Base-by-base conservation (phyloP, 2,113 vertebrate genomes). In the Prietella phreatophila region DNA sequence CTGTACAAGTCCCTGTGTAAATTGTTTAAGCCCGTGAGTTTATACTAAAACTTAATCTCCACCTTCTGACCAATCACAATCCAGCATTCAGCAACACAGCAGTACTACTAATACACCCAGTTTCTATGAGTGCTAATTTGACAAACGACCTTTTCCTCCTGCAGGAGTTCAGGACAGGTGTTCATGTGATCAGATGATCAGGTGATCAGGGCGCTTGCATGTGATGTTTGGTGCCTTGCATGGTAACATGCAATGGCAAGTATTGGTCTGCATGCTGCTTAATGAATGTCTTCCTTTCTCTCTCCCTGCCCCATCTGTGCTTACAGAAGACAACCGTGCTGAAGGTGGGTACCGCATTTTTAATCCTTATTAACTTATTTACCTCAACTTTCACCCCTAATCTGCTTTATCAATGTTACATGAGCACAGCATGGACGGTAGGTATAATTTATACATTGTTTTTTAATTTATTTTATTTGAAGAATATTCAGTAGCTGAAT, bases 201-300 rank as follows among this genome's bases (percentile, higher is more conserved):
- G 93, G 93, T 61, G 80, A 82, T 39, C 92, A 91, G 94, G 93
- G 96, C 95, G 96, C 96, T 96, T 98, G 98, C 97, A 99, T 99
- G 98, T 96, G 95, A 96, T 97, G 96, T 99, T 96, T 96, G 94
- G 94, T 95, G 97, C 97, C 97, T 97, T 99, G 97, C 98, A 99
- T 99, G 97, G 95, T 92, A 91, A 95, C 97, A 99, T 99, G 97
- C 98, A 98, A 96, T 87, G 97, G 97, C 97, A 95, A 94, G 95
- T 96, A 96, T 95, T 93, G 95, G 97, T 97, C 96, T 99, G 98
- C 98, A 99, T 99, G 98, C 97, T 95, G 96, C 97, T 99, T 98
- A 99, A 97, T 97, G 96, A 98, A 97, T 98, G 96, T 99, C 96
- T 98, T 96, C 95, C 97, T 97, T 96, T 99, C 97, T 99, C 95